Percentiles rank a stretch among this genome's conserved stretches.
These are phyloP conservation scores for Actias luna DNA, from an alignment of 2,888 invertebrate genomes.

Conservation along the genomic window DNA sequence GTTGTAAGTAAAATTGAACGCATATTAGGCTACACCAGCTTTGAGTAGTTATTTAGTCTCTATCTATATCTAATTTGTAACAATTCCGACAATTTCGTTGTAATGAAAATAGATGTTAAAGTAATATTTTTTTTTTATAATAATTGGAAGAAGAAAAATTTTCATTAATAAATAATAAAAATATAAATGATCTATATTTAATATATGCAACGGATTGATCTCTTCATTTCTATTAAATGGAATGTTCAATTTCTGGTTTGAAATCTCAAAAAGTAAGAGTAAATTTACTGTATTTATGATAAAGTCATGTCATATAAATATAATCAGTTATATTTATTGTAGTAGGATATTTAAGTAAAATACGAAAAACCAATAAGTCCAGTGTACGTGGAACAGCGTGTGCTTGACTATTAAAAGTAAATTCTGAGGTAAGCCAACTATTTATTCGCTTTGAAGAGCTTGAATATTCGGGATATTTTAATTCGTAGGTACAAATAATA, in stretches of 20 bases:
- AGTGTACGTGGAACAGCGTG: not conserved
- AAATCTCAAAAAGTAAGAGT: too few relatives aligned
- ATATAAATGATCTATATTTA: not conserved
- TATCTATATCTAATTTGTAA: slow-evolving; percentile 4
- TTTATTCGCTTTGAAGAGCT: slow-evolving; percentile 9
- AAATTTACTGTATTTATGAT: too few relatives aligned
- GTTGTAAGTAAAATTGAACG: slow-evolving; percentile 15
- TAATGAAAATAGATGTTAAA: not conserved
- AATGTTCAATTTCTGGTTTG: too few relatives aligned
- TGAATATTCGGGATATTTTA: not conserved
- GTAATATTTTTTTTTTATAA: not conserved
- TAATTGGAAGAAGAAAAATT: not conserved
- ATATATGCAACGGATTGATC: not conserved
- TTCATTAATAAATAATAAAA: not conserved
- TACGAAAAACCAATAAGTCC: not conserved
- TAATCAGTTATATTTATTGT: too few relatives aligned
- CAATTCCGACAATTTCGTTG: slow-evolving; percentile 13
- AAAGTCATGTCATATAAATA: too few relatives aligned
- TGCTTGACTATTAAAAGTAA: slow-evolving; percentile 1
- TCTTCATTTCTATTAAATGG: not conserved
- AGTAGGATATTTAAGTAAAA: not conserved
- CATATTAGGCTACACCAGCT: slow-evolving; percentile 8
- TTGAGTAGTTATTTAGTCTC: not conserved
- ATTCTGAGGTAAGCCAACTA: slow-evolving; percentile 5
- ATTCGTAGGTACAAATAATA: not conserved